Base-by-base conservation (phyloP, 2,113 vertebrate genomes). In the Phrynocephalus versicolor region DNA sequence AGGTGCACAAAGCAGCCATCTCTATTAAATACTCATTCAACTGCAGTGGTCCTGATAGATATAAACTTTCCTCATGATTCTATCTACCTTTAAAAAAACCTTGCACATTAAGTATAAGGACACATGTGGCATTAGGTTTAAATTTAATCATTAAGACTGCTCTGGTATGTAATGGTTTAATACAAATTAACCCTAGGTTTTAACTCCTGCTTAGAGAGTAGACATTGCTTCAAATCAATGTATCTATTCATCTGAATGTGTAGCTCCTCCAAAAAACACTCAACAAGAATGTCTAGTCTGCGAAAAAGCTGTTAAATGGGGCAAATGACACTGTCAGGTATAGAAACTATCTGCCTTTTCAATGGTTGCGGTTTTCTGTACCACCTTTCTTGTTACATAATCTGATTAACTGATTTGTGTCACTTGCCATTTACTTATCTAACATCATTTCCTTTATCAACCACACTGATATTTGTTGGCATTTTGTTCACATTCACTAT, bases 361-460 rank as follows among this genome's bases (percentile, higher is more conserved):
- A 33, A 67, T 9, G 12, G 62, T 80, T 67, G 64, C 8, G 21
- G 41, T 79, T 81, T 55, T 69, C 64, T 51, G 37, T 23, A 69
- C 30, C 41, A 69, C 30, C 64, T 69, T 39, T 51, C 39, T 67
- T 69, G 19, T 51, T 51, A 69, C 30, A 67, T 25, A 65, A 65
- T 80, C 16, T 67, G 41, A 69, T 81, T 69, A 69, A 51, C 39
- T 55, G 41, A 16, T 25, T n/a, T 81, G 79, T 13, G 39, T 67
- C 64, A 69, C 64, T 69, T 69, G 18, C 64, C 64, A 69, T 81
- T 81, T 81, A n/a, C 64, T 81, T 81, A 33, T 51, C 64, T 69
- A 81, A 67, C 30, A 69, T 69, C 10, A 7, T 81, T 18, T 81
- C 79, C 79, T 69, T 39, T 81, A 81, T 64, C 78, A 39, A 79